These are phyloP conservation scores for Sparus aurata DNA, from an alignment of 2,797 vertebrate species.

Conservation along the genomic window DNA sequence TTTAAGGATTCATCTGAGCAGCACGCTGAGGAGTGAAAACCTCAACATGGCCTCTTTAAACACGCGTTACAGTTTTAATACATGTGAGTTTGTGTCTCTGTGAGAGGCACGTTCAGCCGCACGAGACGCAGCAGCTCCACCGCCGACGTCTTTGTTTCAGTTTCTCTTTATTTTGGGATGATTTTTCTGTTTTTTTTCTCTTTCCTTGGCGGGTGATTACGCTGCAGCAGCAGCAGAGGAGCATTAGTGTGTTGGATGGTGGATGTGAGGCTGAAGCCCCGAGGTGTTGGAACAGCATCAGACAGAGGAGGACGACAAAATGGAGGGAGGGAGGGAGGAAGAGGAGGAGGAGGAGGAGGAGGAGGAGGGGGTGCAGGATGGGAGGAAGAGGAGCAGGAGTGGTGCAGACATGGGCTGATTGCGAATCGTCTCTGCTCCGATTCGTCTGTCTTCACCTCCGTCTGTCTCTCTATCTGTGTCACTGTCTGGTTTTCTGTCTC, in stretches of 20 bases:
- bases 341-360: not conserved
- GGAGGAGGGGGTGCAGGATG: slow-evolving; percentile 22
- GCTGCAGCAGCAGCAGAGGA: slow-evolving; percentile 50
- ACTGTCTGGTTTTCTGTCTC: slow-evolving; percentile 16
- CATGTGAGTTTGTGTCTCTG: slow-evolving; percentile 10
- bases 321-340: slow-evolving; percentile 66
- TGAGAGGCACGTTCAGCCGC: slow-evolving; percentile 27
- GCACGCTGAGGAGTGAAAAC: not conserved
- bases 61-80: not conserved
- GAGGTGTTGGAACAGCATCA: slow-evolving; percentile 72
- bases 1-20: not conserved
- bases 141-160: slow-evolving; percentile 13
- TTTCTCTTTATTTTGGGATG: slow-evolving; percentile 27
- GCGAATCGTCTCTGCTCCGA: slow-evolving; percentile 34
- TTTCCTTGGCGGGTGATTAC: slow-evolving; percentile 25
- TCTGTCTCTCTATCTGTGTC: slow-evolving; percentile 11
- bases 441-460: slow-evolving; percentile 28
- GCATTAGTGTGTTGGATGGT: slow-evolving; percentile 42
- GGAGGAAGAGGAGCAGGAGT: slow-evolving; percentile 48
- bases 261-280: slow-evolving; percentile 68
- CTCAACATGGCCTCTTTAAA: not conserved
- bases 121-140: slow-evolving; percentile 2
- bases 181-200: not conserved
- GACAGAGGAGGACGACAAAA: slow-evolving; percentile 75
- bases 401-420: slow-evolving; percentile 67